Conservation (phyloP, 2,888 invertebrate species). For the Lycaena phlaeas region DNA sequence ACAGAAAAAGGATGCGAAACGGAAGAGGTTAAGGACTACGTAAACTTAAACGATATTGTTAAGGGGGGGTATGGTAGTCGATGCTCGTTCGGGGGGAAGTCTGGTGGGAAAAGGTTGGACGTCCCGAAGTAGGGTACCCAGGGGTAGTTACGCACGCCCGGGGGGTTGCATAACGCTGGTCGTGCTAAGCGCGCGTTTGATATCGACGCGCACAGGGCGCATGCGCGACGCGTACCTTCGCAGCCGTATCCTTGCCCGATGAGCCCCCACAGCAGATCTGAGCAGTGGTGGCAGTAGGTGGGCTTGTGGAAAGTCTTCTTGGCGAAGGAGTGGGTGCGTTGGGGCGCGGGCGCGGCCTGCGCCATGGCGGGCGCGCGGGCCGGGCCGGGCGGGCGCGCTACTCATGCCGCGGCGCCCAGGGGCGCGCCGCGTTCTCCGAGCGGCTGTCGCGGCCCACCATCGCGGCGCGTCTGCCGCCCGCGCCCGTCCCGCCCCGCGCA, state of each 20-base stretch:
- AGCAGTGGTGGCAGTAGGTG: slow-evolving; percentile 99
- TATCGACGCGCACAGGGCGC: slow-evolving; percentile 61
- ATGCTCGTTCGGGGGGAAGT: slow-evolving; percentile 8
- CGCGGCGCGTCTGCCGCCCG: slow-evolving; percentile 68
- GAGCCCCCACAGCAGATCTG: slow-evolving; percentile 99
- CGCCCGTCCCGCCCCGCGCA: slow-evolving; percentile 39
- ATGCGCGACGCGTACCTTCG: slow-evolving; percentile 88
- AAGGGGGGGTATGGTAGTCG: background rate
- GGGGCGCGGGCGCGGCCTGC: slow-evolving; percentile 76
- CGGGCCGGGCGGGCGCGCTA: slow-evolving; percentile 68
- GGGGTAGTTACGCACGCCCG: slow-evolving; percentile 47
- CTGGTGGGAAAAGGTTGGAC: slow-evolving; percentile 35
- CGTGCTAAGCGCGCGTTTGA: slow-evolving; percentile 53
- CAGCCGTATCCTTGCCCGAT: slow-evolving; percentile 99
- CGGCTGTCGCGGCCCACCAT: slow-evolving; percentile 74
- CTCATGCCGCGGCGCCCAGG: slow-evolving; percentile 72
- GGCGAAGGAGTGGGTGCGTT: slow-evolving; percentile 93
- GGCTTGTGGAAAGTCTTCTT: slow-evolving; percentile 99
- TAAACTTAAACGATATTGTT: background rate
- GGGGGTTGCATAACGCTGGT: slow-evolving; percentile 60
- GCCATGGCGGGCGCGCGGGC: slow-evolving; percentile 71
- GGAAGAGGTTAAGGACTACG: background rate
- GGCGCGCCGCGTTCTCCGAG: slow-evolving; percentile 72
- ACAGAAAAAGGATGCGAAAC: background rate
- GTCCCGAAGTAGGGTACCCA: slow-evolving; percentile 20